Conservation (phyloP, 1,140 invertebrate genomes). For the Caenorhabditis brenneri region DNA sequence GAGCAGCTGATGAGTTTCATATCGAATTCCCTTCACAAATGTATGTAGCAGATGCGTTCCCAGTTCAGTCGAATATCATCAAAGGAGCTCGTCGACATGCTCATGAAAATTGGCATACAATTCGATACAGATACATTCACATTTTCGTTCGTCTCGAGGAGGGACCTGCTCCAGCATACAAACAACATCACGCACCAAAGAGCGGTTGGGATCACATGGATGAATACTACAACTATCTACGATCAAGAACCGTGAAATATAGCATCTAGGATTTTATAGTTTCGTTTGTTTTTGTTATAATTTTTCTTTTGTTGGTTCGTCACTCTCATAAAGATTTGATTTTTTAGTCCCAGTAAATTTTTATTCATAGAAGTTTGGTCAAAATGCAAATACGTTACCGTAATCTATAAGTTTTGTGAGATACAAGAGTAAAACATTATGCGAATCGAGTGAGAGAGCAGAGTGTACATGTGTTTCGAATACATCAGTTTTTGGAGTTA, state of each 20-base stretch:
- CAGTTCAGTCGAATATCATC: constrained; percentile 66
- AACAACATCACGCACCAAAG: constrained; percentile 50
- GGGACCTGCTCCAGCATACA: constrained; percentile 59
- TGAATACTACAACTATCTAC: constrained; percentile 67
- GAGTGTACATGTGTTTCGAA: not conserved
- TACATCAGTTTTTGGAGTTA: too few relatives aligned
- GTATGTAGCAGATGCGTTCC: constrained; percentile 68
- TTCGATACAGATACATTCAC: constrained; percentile 68
- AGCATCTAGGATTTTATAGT: constrained; percentile 59
- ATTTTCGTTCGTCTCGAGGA: constrained; percentile 59
- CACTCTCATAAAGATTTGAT: not conserved
- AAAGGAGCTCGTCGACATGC: constrained; percentile 66
- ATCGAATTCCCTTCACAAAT: constrained; percentile 64
- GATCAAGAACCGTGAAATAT: constrained; percentile 66
- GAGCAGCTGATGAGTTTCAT: constrained; percentile 66
- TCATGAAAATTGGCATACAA: constrained; percentile 63
- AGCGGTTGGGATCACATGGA: constrained; percentile 70
- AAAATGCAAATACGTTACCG: not conserved
- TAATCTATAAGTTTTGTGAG: constrained; percentile 1
- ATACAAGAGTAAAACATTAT: constrained; percentile 17
- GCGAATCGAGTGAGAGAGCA: not conserved
- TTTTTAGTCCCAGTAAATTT: not conserved
- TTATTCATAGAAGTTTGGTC: not conserved
- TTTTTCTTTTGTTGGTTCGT: not conserved
- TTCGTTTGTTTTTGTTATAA: constrained; percentile 48